Base-by-base conservation (phyloP, 2,888 invertebrate species). In the Ceramica pisi region DNA sequence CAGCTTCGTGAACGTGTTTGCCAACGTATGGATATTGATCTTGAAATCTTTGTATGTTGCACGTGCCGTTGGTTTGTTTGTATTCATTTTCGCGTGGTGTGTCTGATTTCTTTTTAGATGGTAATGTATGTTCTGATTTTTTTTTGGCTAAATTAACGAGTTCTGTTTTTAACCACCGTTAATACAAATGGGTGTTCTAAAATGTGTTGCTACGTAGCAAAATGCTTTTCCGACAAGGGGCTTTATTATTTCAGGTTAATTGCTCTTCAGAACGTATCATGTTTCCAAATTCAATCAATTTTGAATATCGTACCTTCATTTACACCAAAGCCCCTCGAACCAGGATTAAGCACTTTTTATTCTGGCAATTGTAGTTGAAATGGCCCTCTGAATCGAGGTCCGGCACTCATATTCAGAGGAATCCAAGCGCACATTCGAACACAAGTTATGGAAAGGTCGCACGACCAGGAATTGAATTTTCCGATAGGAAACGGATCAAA, bases 401-500 rank as follows among this genome's bases (percentile, higher is more conserved):
- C 26, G 31, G 23, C 31, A 57, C 44, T 67, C 65, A 80, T 71
- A 77, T 74, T 65, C 68, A 63, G 50, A 64, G 64, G 67, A 81
- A 72, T 67, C 61, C 31, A 71, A 73, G 71, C 64, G 59, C 51
- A 60, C 67, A 81, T 81, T 82, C 68, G 67, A 74, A 75, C 61
- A 75, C 60, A 80, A 83, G 67, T 78, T 80, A 81, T 74, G 66
- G 75, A 35, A 57, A 70, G 82, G 76, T 80, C 69, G 66, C 48
- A 56, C 21, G 35, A 67, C 56, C 62, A 66, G 56, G 44, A 78
- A 78, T 78, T 74, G 73, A 76, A 71, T 75, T 83, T 71, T 60
- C 75, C 63, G 26, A 77, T 75, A 63, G 69, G 65, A 71, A 73
- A 57, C 67, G 65, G 59, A 62, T 81, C 71, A 71, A 61, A 70